Base-by-base conservation (phyloP, 2,113 vertebrate genomes). In the Heloderma charlesbogerti region DNA sequence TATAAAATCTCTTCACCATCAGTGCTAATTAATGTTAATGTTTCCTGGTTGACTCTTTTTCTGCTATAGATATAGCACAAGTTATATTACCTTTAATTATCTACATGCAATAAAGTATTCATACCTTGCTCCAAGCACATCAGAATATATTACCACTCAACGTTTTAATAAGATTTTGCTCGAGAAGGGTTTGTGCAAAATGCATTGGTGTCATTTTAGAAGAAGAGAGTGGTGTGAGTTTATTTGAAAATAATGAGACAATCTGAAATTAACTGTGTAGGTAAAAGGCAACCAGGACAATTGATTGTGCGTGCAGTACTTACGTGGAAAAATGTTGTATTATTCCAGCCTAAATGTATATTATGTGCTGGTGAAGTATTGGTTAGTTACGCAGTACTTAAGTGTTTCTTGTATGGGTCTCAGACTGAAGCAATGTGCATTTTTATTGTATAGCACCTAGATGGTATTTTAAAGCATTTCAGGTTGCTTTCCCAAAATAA, bases 21-120 rank as follows among this genome's bases (percentile, higher is more conserved):
- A 88, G 37, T 80, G 66, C 45, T 92, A 80, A 91, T 85, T 95
- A 91, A 95, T 95, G 95, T 95, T 89, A 94, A 87, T 81, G 48
- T 66, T 92, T 78, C 84, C 13, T 86, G 85, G 92, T 81, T 91
- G 57, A 78, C 86, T 66, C 88, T 57, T 54, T 81, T 71, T 89
- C 31, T 82, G 86, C 74, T 93, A 90, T 94, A 92, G 90, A 93
- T 94, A 93, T 88, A 84, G 81, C 92, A 88, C 78, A 74, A 91
- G 81, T 31, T 37, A 45, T 43, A 80, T 94, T 92, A 92, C 89
- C 78, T 89, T 94, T 94, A 95, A 94, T 95, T 82, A 95, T 88
- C 94, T 93, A 89, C 91, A 91, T 88, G 86, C 94, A 94, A 92
- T 94, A 93, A 94, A 93, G 86, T 83, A 92, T 92, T 92, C 92